Evolutionary conservation across 2,888 invertebrate species (phyloP).

Genomic region (Himalopsyche tibetana): DNA sequence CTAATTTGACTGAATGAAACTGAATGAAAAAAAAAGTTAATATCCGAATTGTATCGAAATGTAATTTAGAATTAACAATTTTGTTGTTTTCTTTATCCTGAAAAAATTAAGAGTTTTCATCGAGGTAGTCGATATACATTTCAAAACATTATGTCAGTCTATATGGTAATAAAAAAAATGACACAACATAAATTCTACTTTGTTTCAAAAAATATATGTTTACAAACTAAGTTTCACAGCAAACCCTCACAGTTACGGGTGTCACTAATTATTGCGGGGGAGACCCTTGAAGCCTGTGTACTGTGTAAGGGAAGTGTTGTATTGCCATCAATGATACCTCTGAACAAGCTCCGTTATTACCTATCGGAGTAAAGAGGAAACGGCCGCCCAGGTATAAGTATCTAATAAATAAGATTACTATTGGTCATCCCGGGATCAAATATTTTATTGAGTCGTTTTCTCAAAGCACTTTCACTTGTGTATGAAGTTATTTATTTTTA

Average conservation of each 20-base stretch:
- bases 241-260: constrained; percentile 54
- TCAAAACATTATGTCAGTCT: too few relatives aligned
- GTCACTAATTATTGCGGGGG: constrained; percentile 63
- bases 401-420: neutral
- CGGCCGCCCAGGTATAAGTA: constrained; percentile 12
- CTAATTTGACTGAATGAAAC: too few relatives aligned
- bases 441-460: neutral
- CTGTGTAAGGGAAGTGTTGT: constrained; percentile 26
- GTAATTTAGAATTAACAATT: too few relatives aligned
- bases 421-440: constrained; percentile 10
- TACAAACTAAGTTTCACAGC: too few relatives aligned
- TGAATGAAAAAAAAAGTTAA: too few relatives aligned
- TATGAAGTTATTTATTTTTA: neutral
- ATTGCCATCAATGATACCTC: constrained; percentile 29
- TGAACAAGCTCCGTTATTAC: constrained; percentile 26
- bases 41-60: too few relatives aligned
- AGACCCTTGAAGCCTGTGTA: constrained; percentile 46
- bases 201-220: too few relatives aligned
- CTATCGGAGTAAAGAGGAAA: constrained; percentile 9
- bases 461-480: neutral
- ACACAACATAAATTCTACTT: too few relatives aligned
- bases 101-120: too few relatives aligned
- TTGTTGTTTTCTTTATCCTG: too few relatives aligned
- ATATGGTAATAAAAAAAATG: too few relatives aligned
- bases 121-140: too few relatives aligned